Conservation (phyloP, 2,888 invertebrate genomes). For the Periphyllus acericola region DNA sequence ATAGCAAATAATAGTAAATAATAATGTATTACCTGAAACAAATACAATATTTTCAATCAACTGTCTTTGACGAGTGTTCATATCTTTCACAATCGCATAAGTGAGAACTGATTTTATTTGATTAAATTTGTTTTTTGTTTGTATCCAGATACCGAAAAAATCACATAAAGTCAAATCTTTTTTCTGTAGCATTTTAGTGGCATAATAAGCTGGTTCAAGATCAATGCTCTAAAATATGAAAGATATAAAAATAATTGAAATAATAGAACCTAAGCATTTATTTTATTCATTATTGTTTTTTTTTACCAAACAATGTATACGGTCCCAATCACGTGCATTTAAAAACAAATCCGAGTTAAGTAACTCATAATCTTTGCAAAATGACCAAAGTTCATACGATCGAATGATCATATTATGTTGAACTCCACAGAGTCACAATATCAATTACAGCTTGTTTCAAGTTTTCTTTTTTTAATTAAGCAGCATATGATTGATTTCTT, state of each 20-base stretch:
- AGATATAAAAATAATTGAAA: too few relatives aligned
- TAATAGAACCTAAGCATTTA: too few relatives aligned
- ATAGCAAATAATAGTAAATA: too few relatives aligned
- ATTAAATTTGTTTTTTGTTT: constrained; percentile 15
- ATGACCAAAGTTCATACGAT: background rate
- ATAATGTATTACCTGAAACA: constrained; percentile 7
- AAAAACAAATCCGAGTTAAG: too few relatives aligned
- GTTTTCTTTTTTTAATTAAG: too few relatives aligned
- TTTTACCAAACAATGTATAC: too few relatives aligned
- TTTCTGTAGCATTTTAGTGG: background rate
- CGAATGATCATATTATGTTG: background rate
- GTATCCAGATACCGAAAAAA: constrained; percentile 1
- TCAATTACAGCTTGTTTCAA: background rate
- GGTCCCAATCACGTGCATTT: too few relatives aligned
- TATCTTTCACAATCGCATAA: background rate
- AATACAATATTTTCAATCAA: background rate
- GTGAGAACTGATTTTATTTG: background rate
- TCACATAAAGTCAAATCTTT: background rate
- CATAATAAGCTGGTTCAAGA: constrained; percentile 4
- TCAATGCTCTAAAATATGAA: too few relatives aligned
- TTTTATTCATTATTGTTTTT: too few relatives aligned
- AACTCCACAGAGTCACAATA: background rate
- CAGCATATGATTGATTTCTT: too few relatives aligned
- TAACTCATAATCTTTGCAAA: background rate
- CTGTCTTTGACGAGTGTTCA: background rate